Percentiles rank a stretch among this genome's conserved stretches.
Conservation (phyloP, 2,888 invertebrate genomes). For the Iselma pallidipennis region DNA sequence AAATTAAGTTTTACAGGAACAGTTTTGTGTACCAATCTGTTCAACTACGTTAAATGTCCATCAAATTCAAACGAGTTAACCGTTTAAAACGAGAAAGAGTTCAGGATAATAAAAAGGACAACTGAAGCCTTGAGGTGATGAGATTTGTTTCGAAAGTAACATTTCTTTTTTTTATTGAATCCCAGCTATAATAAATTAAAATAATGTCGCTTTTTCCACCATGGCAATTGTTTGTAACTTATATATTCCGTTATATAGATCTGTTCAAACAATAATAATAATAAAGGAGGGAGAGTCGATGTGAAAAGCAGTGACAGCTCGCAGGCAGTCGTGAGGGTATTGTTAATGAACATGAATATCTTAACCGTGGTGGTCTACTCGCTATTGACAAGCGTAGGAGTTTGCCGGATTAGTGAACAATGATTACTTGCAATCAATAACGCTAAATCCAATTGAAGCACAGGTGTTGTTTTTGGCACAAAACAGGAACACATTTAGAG, state of each 20-base stretch:
- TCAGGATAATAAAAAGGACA: constrained; percentile 6
- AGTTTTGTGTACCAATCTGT: constrained; percentile 41
- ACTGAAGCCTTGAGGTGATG: constrained; percentile 2
- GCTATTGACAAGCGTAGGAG: constrained; percentile 43
- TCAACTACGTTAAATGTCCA: constrained; percentile 42
- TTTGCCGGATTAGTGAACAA: constrained; percentile 41
- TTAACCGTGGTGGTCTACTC: constrained; percentile 45
- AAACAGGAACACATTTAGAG: no score
- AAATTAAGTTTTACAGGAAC: constrained; percentile 30
- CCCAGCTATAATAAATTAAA: constrained; percentile 22
- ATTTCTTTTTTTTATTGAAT: constrained; percentile 11
- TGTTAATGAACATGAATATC: constrained; percentile 47
- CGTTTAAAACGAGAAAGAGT: no score
- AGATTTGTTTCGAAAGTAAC: not conserved
- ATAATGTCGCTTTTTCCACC: constrained; percentile 15
- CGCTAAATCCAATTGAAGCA: constrained; percentile 33
- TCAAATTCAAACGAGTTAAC: constrained; percentile 39
- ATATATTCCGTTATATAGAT: constrained; percentile 31
- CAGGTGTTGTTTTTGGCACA: constrained; percentile 29
- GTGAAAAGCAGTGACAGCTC: constrained; percentile 33
- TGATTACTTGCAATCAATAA: constrained; percentile 46
- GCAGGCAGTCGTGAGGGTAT: constrained; percentile 43
- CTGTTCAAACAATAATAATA: constrained; percentile 32
- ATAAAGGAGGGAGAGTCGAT: constrained; percentile 35
- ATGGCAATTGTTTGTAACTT: constrained; percentile 22